Base-by-base conservation (phyloP, 2,888 invertebrate genomes). In the Mamestra brassicae region DNA sequence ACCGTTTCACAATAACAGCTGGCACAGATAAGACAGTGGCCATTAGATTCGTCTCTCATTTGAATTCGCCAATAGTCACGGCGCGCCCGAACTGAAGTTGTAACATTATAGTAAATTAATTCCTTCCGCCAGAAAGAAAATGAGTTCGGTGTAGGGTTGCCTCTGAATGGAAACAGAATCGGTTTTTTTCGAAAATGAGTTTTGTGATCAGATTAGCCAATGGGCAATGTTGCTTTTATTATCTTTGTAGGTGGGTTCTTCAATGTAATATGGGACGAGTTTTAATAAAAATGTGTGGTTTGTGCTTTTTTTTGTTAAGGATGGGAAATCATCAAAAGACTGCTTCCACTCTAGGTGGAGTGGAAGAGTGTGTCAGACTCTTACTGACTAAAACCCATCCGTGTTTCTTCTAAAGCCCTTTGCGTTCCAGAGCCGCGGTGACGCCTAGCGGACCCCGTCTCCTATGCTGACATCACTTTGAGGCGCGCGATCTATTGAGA, bases 51-150 rank as follows among this genome's bases (percentile, higher is more conserved):
- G 76, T 57, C 61, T 78, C 76, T 76, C 78, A 87, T 85, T 85
- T 80, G 77, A 86, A 86, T 84, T 83, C 38, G 63, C 78, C 80
- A 86, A 86, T 86, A 81, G 78, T 81, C 78, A 71, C 60, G 81
- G 64, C 80, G 81, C 73, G 81, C 70, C 74, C 68, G 71, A 85
- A 86, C 80, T 80, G 70, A 87, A 90, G 83, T 89, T 85, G 89
- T 89, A 81, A 86, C 78, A 81, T 87, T 88, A 89, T 79, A 89
- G 80, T 76, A 80, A 90, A 90, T 90, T 91, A 90, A 90, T 91
- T 89, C 85, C 85, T 88, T 88, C 88, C 89, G 77, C 78, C 64
- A 80, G 85, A 81, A 89, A 87, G 87, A 89, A 89, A 90, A 91
- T 90, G 88, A 89, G 87, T 89, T 90, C 83, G 81, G 82, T 82